Base-by-base conservation (phyloP, 2,113 vertebrate species). In the Corythornis cristatus region DNA sequence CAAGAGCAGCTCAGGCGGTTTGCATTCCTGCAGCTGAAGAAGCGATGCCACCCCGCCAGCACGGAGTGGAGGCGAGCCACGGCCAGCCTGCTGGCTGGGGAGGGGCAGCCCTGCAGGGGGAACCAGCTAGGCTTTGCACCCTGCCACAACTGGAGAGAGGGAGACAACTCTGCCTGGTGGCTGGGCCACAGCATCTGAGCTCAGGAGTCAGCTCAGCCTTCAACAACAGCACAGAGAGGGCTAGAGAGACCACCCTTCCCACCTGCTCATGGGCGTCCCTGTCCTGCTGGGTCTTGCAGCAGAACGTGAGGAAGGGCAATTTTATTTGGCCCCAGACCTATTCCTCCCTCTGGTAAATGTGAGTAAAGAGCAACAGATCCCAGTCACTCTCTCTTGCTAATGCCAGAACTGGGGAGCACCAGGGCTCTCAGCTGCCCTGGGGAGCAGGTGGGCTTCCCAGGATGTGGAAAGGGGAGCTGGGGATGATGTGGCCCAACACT, bases 1-100 rank as follows among this genome's bases (percentile, higher is more conserved):
- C 81, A 96, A 88, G 85, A 79, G 57, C 56, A 80, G 93, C 83
- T 92, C 20, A 1, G 70, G 74, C 62, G 0, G 89, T 94, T 96
- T 92, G 91, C 83, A 91, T 95, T 96, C 91, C 87, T 89, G n/a
- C 42, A 65, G 85, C 85, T 90, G 89, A 68, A 79, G 83, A 33
- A 88, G 79, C 79, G 72, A 74, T 95, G 90, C 90, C 96, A 92
- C 85, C 71, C 68, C 2, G 22, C 61, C 4, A 15, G 53, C 8
- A 0, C 8, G 5, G 68, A 77, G 57, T 2, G 0, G 57, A 50
- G 70, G 81, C 72, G 84, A 88, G 84, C 51, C 15, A 4, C 7
- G 8, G 54, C 71, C 90, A 71, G 82, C 76, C 88, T 81, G 53
- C 57, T 12, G 14, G 64, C 62, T 8, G 3, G 1, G 61, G 74